Percentiles rank a stretch among this genome's conserved stretches.
Conservation (phyloP, 92 coral and sea anemone species). For the Epizoanthus stellaris region DNA sequence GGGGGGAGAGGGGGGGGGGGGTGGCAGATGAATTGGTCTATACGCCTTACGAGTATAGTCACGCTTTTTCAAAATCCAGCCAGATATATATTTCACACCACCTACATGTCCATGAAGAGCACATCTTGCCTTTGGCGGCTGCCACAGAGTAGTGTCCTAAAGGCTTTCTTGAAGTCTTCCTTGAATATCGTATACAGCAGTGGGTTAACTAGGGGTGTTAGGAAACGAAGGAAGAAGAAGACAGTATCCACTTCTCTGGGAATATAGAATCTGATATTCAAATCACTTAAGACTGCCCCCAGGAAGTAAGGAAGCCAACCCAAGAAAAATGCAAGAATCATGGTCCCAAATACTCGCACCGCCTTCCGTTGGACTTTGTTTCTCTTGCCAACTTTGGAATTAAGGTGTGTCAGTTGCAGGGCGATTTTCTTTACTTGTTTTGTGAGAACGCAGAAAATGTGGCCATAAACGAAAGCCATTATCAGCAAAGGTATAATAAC, state of each 20-base stretch:
- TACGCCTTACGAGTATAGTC: neutral
- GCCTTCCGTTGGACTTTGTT: slow-evolving; percentile 74
- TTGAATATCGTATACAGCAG: slow-evolving; percentile 75
- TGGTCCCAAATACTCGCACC: slow-evolving; percentile 65
- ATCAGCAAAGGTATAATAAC: slow-evolving; percentile 57
- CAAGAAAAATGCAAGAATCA: slow-evolving; percentile 70
- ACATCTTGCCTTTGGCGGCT: slow-evolving; percentile 3
- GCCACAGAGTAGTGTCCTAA: slow-evolving; percentile 40
- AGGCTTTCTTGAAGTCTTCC: slow-evolving; percentile 78
- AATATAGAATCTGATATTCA: slow-evolving; percentile 35
- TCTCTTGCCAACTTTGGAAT: slow-evolving; percentile 39
- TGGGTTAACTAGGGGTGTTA: slow-evolving; percentile 71
- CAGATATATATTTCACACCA: neutral
- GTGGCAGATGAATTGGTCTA: no score
- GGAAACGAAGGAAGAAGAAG: slow-evolving; percentile 69
- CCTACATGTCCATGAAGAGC: neutral
- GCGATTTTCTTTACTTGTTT: slow-evolving; percentile 65
- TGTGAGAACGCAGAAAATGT: slow-evolving; percentile 59
- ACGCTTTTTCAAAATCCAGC: neutral
- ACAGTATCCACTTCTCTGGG: slow-evolving; percentile 53
- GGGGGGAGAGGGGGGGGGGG: no score
- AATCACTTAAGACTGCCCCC: slow-evolving; percentile 56
- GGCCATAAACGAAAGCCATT: slow-evolving; percentile 59
- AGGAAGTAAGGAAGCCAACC: slow-evolving; percentile 84
- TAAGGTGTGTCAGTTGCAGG: slow-evolving; percentile 57